Evolutionary conservation across 1,140 invertebrate species (phyloP).

Genomic region (Aphis gossypii): DNA sequence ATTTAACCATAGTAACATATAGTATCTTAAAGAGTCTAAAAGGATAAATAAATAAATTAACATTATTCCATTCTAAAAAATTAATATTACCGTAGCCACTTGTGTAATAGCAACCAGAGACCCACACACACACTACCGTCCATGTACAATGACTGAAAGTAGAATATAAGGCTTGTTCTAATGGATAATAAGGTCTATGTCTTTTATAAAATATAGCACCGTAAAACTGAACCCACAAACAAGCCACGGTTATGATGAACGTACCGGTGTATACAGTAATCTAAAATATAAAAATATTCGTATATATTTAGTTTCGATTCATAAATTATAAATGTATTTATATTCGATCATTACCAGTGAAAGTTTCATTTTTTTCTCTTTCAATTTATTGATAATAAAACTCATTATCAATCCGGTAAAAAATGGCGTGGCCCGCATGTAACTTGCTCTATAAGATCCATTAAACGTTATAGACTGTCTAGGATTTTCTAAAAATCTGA

Average conservation of each 20-base stretch:
- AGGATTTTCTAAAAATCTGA: slow-evolving; percentile 21
- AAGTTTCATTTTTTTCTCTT: not conserved
- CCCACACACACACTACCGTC: not conserved
- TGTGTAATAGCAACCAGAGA: not conserved
- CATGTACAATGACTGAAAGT: not conserved
- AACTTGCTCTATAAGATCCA: not conserved
- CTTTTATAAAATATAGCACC: not conserved
- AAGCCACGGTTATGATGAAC: not conserved
- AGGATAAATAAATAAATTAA: not conserved
- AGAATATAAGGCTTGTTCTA: not conserved
- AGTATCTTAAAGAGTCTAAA: not conserved
- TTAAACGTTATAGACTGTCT: not conserved
- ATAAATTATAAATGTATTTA: not conserved
- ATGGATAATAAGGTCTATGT: not conserved
- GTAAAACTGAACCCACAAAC: not conserved
- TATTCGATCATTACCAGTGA: not conserved
- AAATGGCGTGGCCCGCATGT: slow-evolving; percentile 1
- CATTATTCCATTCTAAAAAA: not conserved
- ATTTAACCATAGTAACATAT: not conserved
- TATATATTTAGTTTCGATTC: not conserved
- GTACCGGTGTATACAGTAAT: not conserved
- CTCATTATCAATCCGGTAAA: not conserved
- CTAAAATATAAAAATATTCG: not conserved
- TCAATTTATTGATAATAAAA: not conserved
- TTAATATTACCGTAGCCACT: not conserved